phyloP scores from a whole-genome alignment of 30 jellyfish, hydroid and myxozoan genomes.

The Sanderia malayensis region DNA sequence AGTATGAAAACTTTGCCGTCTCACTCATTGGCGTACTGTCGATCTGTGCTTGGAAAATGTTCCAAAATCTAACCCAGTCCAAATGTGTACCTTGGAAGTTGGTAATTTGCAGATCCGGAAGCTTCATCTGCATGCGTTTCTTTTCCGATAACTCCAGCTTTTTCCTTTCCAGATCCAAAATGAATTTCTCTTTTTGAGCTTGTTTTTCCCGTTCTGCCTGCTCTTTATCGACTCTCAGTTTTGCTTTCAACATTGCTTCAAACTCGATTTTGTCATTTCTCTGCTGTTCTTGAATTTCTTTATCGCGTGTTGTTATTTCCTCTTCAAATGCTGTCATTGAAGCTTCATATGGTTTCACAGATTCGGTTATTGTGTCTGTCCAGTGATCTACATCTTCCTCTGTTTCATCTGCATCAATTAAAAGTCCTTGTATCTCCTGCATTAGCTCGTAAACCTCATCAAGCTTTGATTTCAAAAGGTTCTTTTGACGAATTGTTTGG shows the following conservation, averaged over 20 bases:
- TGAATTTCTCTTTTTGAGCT: background rate
- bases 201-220: background rate
- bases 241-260: background rate
- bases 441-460: no score
- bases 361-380: background rate
- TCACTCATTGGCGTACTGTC: background rate
- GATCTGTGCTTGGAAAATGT: background rate
- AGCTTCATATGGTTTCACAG: background rate
- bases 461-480: no score
- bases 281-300: no score
- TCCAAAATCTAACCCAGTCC: constrained; percentile 1
- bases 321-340: background rate
- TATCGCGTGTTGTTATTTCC: background rate
- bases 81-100: background rate
- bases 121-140: background rate
- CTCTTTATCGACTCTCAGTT: background rate
- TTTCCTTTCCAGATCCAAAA: background rate
- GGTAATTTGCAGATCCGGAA: constrained; percentile 8
- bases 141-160: constrained; percentile 13
- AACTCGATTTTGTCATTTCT: background rate
- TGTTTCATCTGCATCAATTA: background rate
- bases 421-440: background rate
- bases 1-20: background rate
- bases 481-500: no score
- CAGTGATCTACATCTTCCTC: background rate